These are phyloP conservation scores for Aphodius sticticus DNA, from an alignment of 2,888 invertebrate genomes.

Conservation along the genomic window DNA sequence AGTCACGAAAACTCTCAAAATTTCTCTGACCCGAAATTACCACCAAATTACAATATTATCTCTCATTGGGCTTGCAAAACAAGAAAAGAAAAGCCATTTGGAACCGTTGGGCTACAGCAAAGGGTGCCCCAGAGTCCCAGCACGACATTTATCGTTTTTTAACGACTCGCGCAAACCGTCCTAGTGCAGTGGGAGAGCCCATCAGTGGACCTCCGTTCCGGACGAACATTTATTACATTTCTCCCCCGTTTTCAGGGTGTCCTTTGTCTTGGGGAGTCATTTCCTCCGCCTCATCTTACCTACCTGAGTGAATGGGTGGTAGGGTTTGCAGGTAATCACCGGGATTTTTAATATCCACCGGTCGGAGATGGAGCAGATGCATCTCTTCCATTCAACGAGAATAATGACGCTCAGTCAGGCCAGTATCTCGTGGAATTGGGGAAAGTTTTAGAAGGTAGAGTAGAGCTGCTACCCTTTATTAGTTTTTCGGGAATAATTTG, in stretches of 20 bases:
- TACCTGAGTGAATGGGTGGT: not conserved
- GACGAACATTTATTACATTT: not conserved
- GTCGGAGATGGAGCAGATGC: not conserved
- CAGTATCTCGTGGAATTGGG: not conserved
- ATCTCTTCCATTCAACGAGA: not conserved
- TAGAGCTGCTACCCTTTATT: no score
- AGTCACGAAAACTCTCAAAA: no score
- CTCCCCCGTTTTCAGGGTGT: not conserved
- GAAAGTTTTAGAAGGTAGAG: not conserved
- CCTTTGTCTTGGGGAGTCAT: not conserved
- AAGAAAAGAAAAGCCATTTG: not conserved
- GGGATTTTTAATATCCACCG: slow-evolving; percentile 1
- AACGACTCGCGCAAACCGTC: not conserved
- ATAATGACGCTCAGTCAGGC: not conserved
- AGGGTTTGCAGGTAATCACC: not conserved
- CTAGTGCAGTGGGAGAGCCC: not conserved
- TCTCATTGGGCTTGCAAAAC: not conserved
- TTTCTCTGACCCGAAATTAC: no score
- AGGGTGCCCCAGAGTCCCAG: not conserved
- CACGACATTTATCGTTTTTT: not conserved
- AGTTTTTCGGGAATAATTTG: no score
- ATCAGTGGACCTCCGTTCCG: not conserved
- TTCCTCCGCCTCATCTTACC: not conserved
- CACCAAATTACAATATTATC: not conserved
- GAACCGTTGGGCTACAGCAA: not conserved